These are phyloP conservation scores for Pimpla rufipes DNA, from an alignment of 2,888 invertebrate genomes.

Conservation along the genomic window DNA sequence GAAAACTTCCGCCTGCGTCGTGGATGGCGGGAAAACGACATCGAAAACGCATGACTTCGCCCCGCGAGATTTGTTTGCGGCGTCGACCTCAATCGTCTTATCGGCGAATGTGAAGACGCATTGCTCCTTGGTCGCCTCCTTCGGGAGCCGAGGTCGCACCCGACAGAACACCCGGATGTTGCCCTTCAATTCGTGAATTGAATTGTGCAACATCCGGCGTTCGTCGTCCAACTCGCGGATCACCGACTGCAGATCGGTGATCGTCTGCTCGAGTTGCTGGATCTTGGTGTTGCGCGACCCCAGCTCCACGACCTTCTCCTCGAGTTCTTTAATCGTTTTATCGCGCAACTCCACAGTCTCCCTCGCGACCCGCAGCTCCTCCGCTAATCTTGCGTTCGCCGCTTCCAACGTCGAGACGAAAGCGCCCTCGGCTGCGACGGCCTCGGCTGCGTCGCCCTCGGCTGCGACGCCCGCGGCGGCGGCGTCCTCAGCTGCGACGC, in stretches of 20 bases:
- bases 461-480: too few species aligned
- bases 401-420: too few species aligned
- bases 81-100: conserved; percentile 88
- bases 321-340: too few species aligned
- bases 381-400: too few species aligned
- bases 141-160: conserved; percentile 89
- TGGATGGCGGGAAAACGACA: conserved; percentile 92
- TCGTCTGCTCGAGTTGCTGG: too few species aligned
- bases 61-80: conserved; percentile 86
- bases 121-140: conserved; percentile 87
- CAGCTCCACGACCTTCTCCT: too few species aligned
- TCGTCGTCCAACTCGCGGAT: conserved; percentile 86
- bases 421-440: too few species aligned
- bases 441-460: too few species aligned
- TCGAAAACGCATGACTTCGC: conserved; percentile 92
- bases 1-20: conserved; percentile 92
- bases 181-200: conserved; percentile 92
- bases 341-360: too few species aligned
- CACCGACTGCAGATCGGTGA: conserved; percentile 86
- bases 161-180: conserved; percentile 94
- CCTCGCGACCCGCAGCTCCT: too few species aligned
- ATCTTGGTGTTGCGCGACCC: too few species aligned
- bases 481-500: too few species aligned
- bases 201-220: conserved; percentile 89
- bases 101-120: conserved; percentile 88